Evolutionary conservation across 2,797 vertebrate species (phyloP), one percentile per base, ranked within the genome.

Genomic region (Calcarius lapponicus): DNA sequence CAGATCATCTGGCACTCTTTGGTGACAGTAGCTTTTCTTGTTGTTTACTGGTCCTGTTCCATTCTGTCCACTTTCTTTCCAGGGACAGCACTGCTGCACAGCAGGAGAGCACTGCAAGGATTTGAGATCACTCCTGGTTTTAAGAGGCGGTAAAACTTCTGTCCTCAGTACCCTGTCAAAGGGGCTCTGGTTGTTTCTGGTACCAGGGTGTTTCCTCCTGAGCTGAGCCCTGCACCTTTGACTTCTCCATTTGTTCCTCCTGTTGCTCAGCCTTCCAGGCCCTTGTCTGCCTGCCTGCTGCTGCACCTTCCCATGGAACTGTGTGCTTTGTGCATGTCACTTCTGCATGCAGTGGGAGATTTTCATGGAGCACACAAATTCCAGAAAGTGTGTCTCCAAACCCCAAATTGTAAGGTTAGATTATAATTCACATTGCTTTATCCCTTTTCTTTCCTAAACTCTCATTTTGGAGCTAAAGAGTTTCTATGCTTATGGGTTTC

Each of bases 351-450:
- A 45, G 26, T 34, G 54, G 50, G 48, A 67, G 65, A n/a, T n/a
- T 58, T 71, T 45, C 0, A 0, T 61, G 36, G 13, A 43, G 36
- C 24, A 28, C 45, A 32, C 12, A 29, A 17, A 10, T 45, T 43
- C 26, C 72, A 71, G 67, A n/a, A 6, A 70, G 20, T 19, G 4
- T 18, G 11, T 32, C 21, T 86, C 58, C 66, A 82, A 74, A 42
- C 38, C 66, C 24, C 34, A 19, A 1, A 3, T 20, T 40, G 42
- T 10, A n/a, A 67, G 13, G 28, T 72, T 65, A 43, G 34, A 48
- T 58, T 66, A 13, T 69, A 54, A 80, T 79, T 86, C 50, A 7
- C 26, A 40, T 58, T 56, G 3, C 13, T 56, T 70, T 34, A 65
- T 70, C 10, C 7, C 6, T 80, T 91, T 88, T 79, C 50, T 84